Evolutionary conservation across 2,797 vertebrate species (phyloP), one percentile per base, ranked within the genome.

Genomic region (Gadopsis bispinosus): DNA sequence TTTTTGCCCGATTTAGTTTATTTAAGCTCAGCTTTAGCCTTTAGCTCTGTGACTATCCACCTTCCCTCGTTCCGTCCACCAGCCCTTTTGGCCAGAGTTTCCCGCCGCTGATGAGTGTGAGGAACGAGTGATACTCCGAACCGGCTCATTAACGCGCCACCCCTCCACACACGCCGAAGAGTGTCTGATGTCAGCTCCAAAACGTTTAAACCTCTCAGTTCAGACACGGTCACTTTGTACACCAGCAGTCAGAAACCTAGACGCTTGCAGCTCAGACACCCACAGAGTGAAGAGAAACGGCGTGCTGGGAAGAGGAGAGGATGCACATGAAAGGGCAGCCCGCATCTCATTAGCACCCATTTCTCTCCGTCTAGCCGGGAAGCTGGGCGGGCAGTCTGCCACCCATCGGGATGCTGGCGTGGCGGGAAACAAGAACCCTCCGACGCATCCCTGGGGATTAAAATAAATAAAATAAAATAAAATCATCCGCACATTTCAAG

Each of bases 321-420:
- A 83, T 73, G 54, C 75, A 83, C 75, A 88, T 85, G 87, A 87
- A 86, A 83, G 83, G 72, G 73, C 73, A 29, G 81, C 67, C 4
- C 75, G 79, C 81, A 77, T 83, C 87, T 90, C 78, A 89, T 89
- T 88, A 91, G 79, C 73, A 58, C 22, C 77, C 71, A 80, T 75
- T 78, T 80, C 80, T 87, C 73, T 67, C 26, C 13, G 56, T 89
- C 83, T 86, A 83, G 78, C 67, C 68, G 1, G 75, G 69, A 33
- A 33, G 73, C 75, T 10, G 73, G 79, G 80, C 81, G 16, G 81
- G 71, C 81, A 0, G 37, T 7, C 83, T 7, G 61, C 79, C 84
- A 31, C 83, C 83, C 80, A 4, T 75, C 88, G 69, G 69, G 83
- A 79, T 11, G 56, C 48, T 51, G 22, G 61, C 5, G 9, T 3